A percentile compares a stretch with the other conserved stretches of the same genome.
Conservation (phyloP, 2,797 vertebrate genomes). For the Malurus leucopterus region DNA sequence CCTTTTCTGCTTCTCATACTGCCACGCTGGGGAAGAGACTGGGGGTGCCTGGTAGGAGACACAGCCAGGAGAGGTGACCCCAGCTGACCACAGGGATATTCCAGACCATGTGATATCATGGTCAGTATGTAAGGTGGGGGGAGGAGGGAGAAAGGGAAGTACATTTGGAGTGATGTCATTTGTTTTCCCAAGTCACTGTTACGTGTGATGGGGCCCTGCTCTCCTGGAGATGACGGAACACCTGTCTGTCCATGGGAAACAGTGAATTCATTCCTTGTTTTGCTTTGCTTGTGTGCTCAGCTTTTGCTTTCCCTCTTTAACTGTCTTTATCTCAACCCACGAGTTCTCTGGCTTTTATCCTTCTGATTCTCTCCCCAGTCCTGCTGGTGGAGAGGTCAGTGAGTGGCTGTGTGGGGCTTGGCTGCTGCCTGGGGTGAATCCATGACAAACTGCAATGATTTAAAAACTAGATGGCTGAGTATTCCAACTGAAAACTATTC, state of each 20-base stretch:
- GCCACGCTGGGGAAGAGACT: fast-evolving
- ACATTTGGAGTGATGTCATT: background rate
- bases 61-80: background rate
- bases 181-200: background rate
- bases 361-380: background rate
- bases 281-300: background rate
- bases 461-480: background rate
- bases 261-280: background rate
- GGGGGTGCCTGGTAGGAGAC: background rate
- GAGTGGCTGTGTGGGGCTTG: background rate
- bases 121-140: background rate
- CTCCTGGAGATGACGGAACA: background rate
- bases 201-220: fast-evolving
- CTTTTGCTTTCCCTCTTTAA: background rate
- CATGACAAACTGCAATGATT: background rate
- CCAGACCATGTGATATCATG: background rate
- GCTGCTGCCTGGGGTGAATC: background rate
- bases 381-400: background rate
- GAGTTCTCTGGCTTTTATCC: background rate
- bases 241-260: background rate
- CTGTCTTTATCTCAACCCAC: background rate
- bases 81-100: background rate
- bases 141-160: background rate
- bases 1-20: background rate
- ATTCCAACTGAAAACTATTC: background rate